Evolutionary conservation across 2,888 invertebrate species (phyloP), one percentile per base, ranked within the genome.

Genomic region (Aphelenchoides bicaudatus): DNA sequence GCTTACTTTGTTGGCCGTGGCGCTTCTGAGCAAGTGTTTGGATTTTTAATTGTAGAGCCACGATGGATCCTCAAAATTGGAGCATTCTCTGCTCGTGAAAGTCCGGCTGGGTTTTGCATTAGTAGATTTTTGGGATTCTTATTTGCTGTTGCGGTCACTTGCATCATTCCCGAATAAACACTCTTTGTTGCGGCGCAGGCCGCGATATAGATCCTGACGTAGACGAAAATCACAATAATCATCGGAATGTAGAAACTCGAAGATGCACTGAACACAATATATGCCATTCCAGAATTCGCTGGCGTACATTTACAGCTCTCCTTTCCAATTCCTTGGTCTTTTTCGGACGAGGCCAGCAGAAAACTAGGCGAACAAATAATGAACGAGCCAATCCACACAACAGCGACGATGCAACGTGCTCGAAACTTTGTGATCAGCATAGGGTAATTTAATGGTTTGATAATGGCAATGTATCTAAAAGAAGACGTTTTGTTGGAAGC

Each of bases 201-300:
- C 3, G 93, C 91, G 68, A 88, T 86, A 83, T 93, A 94, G 73
- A 94, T 94, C 72, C 90, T 85, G 88, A 91, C 91, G 82, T 94
- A 94, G 85, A 94, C 52, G 85, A 92, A 93, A 74, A 92, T 85
- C 90, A 94, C 94, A 70, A 94, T 90, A 74, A 91, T 87, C 91
- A 92, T 92, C 38, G 94, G 94, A 29, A 93, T 88, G 83, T 90
- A 94, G 85, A 94, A 94, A 65, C 92, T 92, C n/a, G 94, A 94
- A 25, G 94, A 85, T 0, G 94, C 93, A 28, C 72, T 73, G 67
- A 78, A 78, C 56, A 96, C 88, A 56, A 94, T 91, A 84, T 96
- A 96, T 54, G 91, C 91, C 47, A 72, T 62, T 10, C 88, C 88
- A 80, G 91, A 91, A 82, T 90, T 90, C 77, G 90, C 91, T 66